Percentiles rank a stretch among this genome's conserved stretches.
phyloP scores from a whole-genome alignment of 2,113 vertebrate species.

The Misgurnus mizolepis region DNA sequence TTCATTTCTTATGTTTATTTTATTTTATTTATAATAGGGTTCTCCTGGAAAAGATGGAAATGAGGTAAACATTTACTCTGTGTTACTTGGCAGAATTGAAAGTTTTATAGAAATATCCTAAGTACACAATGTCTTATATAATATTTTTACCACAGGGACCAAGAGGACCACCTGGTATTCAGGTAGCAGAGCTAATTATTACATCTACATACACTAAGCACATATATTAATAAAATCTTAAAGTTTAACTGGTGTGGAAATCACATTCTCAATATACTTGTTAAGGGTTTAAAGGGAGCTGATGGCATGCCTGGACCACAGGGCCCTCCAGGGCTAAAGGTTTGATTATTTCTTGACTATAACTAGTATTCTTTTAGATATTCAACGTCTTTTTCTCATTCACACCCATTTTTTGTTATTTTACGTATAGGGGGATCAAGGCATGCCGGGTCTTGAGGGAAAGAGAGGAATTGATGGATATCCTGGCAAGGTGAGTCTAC shows the following conservation, averaged over 20 bases:
- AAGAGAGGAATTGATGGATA: constrained; percentile 52
- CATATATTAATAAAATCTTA: neutral
- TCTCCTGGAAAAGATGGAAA: constrained; percentile 71
- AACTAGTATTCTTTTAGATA: neutral
- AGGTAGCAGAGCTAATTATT: constrained; percentile 61
- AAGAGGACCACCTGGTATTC: constrained; percentile 73
- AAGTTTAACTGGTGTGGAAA: neutral
- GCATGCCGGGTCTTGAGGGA: constrained; percentile 49
- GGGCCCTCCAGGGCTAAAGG: constrained; percentile 77
- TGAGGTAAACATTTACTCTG: constrained; percentile 71
- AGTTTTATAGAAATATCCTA: neutral
- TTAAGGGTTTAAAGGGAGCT: constrained; percentile 75
- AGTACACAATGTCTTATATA: neutral
- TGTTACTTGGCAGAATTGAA: too few relatives aligned
- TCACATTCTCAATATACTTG: neutral
- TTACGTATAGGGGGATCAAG: constrained; percentile 45
- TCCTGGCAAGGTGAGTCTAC: constrained; percentile 56
- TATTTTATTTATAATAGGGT: constrained; percentile 65
- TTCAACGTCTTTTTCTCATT: neutral
- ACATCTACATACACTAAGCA: neutral
- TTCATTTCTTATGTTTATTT: neutral
- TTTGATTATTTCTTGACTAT: constrained; percentile 34
- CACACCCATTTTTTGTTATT: neutral
- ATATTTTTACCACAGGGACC: constrained; percentile 68
- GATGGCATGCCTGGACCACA: constrained; percentile 71